Base-by-base conservation (phyloP, 1,140 invertebrate genomes). In the Temnothorax longispinosus region DNA sequence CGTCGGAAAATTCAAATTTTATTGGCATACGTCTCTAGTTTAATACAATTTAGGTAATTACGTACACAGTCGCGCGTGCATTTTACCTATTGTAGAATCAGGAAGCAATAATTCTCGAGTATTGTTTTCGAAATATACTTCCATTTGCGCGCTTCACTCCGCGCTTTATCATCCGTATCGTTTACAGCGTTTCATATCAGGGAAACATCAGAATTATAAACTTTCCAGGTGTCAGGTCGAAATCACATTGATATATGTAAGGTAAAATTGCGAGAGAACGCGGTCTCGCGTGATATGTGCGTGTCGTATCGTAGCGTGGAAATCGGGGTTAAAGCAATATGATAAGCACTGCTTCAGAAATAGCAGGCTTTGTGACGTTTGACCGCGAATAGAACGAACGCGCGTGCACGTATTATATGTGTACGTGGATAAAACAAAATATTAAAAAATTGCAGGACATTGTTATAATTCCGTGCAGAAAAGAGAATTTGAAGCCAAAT, bases 271-370 rank as follows among this genome's bases (percentile, higher is more conserved):
- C 65, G 27, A 78, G 38, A 81, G 64, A 81, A 21, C 78, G 21
- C 44, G 65, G 47, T 71, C 15, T 69, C 47, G 47, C 47, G 32
- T 72, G 50, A 81, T 71, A 44, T 56, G 38, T 81, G 78, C 65
- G 65, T 81, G 47, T 81, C 64, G 35, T 72, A 81, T 81, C 64
- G 10, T n/a, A 72, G 27, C 38, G 21, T 56, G 65, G 50, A 56
- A 81, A 81, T 81, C 50, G 65, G 0, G 78, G 78, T 81, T 81
- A 71, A 72, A 81, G 38, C 35, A 38, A 27, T 81, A 71, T 47
- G 64, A 69, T 81, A 69, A 81, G 78, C 65, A 54, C 38, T n/a
- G 15, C 50, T 41, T 71, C 50, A 56, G 21, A 81, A 81, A 72
- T 72, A 81, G 21, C 21, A 44, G 13, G 71, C 65, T 72, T 56